Evolutionary conservation across 2,888 invertebrate species (phyloP).

Genomic region (Mimachlamys varia): DNA sequence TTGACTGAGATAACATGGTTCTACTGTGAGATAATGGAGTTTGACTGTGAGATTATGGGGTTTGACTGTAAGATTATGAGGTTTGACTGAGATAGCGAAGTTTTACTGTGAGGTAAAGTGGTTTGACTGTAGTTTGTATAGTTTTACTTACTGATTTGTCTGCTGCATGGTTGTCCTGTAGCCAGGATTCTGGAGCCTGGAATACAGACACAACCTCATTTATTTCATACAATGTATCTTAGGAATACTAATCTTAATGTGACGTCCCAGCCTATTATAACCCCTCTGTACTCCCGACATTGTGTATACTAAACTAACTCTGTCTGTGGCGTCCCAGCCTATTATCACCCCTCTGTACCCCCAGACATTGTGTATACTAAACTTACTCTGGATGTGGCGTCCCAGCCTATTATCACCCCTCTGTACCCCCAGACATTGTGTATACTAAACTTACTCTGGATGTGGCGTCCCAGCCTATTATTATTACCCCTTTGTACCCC

Average conservation of each 20-base stretch:
- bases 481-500: conserved; percentile 82
- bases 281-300: background rate
- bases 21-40: too few species aligned
- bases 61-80: too few species aligned
- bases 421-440: background rate
- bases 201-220: conserved; percentile 49
- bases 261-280: background rate
- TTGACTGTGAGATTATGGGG: too few species aligned
- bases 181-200: conserved; percentile 82
- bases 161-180: conserved; percentile 79
- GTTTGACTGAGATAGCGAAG: too few species aligned
- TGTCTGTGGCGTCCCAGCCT: too few species aligned
- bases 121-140: too few species aligned
- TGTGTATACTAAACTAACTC: background rate
- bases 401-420: background rate
- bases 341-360: background rate
- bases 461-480: conserved; percentile 83
- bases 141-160: conserved; percentile 73
- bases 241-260: conserved; percentile 63
- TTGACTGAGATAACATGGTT: too few species aligned
- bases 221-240: conserved; percentile 57
- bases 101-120: too few species aligned
- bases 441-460: conserved; percentile 74
- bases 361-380: background rate
- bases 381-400: background rate